phyloP scores from a whole-genome alignment of 2,113 vertebrate genomes.

The Thermophis baileyi region DNA sequence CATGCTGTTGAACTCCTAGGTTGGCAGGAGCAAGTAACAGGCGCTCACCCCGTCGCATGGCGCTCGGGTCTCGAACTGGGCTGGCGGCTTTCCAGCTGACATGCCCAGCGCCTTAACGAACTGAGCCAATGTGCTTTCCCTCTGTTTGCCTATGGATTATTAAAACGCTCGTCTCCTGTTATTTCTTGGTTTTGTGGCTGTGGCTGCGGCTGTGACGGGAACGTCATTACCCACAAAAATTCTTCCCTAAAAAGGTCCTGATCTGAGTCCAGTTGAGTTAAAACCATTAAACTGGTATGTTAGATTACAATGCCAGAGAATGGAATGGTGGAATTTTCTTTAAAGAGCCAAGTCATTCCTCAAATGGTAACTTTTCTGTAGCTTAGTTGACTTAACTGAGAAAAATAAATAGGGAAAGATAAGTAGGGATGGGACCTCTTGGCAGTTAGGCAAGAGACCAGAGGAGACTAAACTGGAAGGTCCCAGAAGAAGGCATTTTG shows the following conservation, averaged over 20 bases:
- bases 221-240: not conserved
- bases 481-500: not conserved
- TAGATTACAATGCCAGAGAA: not conserved
- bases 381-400: not conserved
- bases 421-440: not conserved
- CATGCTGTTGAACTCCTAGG: not conserved
- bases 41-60: not conserved
- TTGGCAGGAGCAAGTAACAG: no score
- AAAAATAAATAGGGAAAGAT: not conserved
- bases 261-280: not conserved
- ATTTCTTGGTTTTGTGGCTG: not conserved
- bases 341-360: not conserved
- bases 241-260: not conserved
- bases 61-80: rapidly evolving
- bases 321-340: not conserved
- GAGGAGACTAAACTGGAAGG: not conserved
- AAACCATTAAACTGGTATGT: not conserved
- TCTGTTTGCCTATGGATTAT: not conserved
- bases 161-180: not conserved
- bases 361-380: not conserved
- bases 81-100: not conserved
- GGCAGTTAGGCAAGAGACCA: not conserved
- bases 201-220: not conserved
- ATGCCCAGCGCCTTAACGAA: not conserved
- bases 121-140: not conserved